Conservation (phyloP, 2,888 invertebrate genomes). For the Ptychoptera albimana region DNA sequence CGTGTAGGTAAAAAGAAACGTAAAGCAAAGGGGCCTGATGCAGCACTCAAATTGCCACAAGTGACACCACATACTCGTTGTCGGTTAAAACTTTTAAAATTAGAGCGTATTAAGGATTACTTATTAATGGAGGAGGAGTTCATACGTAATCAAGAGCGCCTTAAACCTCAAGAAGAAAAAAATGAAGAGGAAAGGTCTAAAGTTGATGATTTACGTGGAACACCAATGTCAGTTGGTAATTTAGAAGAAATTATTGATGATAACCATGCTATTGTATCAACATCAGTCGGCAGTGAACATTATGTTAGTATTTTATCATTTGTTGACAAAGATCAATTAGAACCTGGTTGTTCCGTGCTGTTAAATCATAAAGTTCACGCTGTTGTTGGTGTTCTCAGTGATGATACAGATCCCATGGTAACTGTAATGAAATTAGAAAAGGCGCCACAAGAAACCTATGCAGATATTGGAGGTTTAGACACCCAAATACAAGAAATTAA, state of each 20-base stretch:
- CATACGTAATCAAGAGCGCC: constrained; percentile 91
- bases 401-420: constrained; percentile 99
- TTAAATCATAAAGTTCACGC: constrained; percentile 99
- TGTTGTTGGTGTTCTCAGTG: constrained; percentile 96
- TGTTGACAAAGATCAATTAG: constrained; percentile 97
- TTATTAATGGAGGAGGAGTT: constrained; percentile 98
- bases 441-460: constrained; percentile 98
- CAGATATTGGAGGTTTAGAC: constrained; percentile 94
- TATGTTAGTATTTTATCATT: constrained; percentile 98
- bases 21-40: constrained; percentile 93
- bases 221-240: constrained; percentile 99
- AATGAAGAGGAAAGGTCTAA: constrained; percentile 97
- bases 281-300: constrained; percentile 97
- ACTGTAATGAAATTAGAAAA: constrained; percentile 99
- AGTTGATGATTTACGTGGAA: constrained; percentile 95
- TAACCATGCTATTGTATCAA: constrained; percentile 98
- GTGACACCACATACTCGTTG: constrained; percentile 98
- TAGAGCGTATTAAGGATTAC: constrained; percentile 97
- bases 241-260: constrained; percentile 99
- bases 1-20: constrained; percentile 97
- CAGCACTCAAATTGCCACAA: constrained; percentile 90
- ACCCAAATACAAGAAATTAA: constrained; percentile 96
- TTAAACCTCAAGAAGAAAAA: constrained; percentile 98
- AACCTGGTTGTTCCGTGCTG: constrained; percentile 96
- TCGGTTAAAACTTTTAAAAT: constrained; percentile 81